Evolutionary conservation across 1,140 invertebrate species (phyloP), one percentile per base, ranked within the genome.

Genomic region (Drosophila suzukii): DNA sequence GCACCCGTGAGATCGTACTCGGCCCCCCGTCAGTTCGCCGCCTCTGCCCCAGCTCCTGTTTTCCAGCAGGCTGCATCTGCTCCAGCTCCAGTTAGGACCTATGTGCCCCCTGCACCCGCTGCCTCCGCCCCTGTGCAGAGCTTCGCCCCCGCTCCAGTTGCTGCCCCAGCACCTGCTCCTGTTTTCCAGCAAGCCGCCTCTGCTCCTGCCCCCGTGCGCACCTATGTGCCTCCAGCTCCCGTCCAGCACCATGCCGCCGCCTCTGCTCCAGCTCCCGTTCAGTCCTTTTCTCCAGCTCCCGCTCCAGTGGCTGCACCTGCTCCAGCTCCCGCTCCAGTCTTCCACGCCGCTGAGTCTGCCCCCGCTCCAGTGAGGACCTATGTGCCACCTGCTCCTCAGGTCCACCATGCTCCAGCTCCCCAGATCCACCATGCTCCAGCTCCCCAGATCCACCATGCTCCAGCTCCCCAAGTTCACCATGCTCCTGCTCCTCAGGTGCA

Each of bases 161-260:
- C 79, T 50, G 71, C 63, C 7, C 34, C 58, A 8, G 78, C 78
- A 39, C 78, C 79, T 0, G 79, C 79, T 12, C 80, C 78, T 8
- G 46, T 55, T 27, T 67, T 72, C 24, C 79, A 75, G 7, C 79
- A 39, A 41, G 30, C 54, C 38, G 62, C 78, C 12, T 65, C 81
- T 17, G 79, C 78, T 8, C 60, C 79, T 0, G 74, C 68, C 6
- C 77, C 77, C 10, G 70, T 36, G 12, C 54, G 61, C 10, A 39
- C 57, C 13, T 73, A 74, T 43, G 76, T 65, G 20, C 71, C 61
- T 10, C 70, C 81, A 3, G 75, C 75, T 30, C 65, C 79, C 12
- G 67, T 57, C n/a, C 75, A 32, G 4, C 75, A 76, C 24, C 68
- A 63, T 38, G 66, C 54, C 11, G 72, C 72, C 5, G 72, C 70